Base-by-base conservation (phyloP, 2,113 vertebrate genomes). In the Myrmecophaga tridactyla region DNA sequence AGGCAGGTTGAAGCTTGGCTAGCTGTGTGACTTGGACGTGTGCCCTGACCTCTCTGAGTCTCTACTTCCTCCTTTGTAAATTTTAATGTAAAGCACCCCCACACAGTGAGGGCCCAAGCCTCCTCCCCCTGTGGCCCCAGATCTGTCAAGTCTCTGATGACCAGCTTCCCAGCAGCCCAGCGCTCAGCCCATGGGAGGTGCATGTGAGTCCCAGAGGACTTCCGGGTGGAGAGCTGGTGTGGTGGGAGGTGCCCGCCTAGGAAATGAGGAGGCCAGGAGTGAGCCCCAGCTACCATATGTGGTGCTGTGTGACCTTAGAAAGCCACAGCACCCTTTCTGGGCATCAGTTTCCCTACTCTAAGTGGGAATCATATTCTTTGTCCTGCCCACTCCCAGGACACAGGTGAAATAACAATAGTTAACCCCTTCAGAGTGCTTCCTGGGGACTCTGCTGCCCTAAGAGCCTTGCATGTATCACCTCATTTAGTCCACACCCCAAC, bases 261-360 rank as follows among this genome's bases (percentile, higher is more conserved):
- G 78, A 58, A 56, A 11, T 0, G 8, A 51, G 77, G 82, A 23
- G 36, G 43, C 12, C 46, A 39, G 46, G 39, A 36, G 17, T 39
- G 78, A 58, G 11, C 4, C 41, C 41, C 21, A 9, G 62, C 41
- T 34, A 4, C 7, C 12, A 53, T 12, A 5, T 3, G 0, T 25
- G 85, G n/a, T 31, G 15, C 53, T 21, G 25, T 65, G 36, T 34
- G 70, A 7, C 6, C 29, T 67, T 27, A 46, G 65, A 48, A 82
- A 89, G 36, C 31, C 0, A 9, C 27, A 27, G 13, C 8, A 21
- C 36, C 12, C 73, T 60, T 60, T 39, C 77, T 34, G 21, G 63
- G 20, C 51, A 72, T 88, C 63, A 20, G 89, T 72, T 90, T 80
- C 60, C 63, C 48, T 21, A 0, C 39, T 39, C 0, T 21, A 51